Percentiles rank a stretch among this genome's conserved stretches.
These are phyloP conservation scores for Gasterosteus nipponicus DNA, from an alignment of 2,113 vertebrate species.

Conservation along the genomic window DNA sequence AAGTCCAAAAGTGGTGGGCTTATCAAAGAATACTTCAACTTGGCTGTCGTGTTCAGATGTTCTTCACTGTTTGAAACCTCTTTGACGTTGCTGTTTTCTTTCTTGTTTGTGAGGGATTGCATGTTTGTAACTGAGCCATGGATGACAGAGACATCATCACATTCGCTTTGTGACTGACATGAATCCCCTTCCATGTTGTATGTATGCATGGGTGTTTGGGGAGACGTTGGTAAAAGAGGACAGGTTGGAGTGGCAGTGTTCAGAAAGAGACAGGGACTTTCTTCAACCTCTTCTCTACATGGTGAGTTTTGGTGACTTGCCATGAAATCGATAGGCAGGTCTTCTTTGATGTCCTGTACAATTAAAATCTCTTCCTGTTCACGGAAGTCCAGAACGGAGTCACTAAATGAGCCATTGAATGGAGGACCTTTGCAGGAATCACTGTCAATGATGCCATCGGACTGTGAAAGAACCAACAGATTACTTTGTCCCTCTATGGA, in stretches of 20 bases:
- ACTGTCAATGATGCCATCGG: slow-evolving; percentile 48
- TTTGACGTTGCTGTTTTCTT: slow-evolving; percentile 36
- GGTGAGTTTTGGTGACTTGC: slow-evolving; percentile 71
- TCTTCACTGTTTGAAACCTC: slow-evolving; percentile 40
- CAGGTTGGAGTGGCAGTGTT: slow-evolving; percentile 47
- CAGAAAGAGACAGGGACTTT: slow-evolving; percentile 48
- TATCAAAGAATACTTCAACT: slow-evolving; percentile 66
- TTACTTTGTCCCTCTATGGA: slow-evolving; percentile 58
- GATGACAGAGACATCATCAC: slow-evolving; percentile 41
- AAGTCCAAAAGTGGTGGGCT: slow-evolving; percentile 67
- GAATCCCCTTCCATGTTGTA: slow-evolving; percentile 40
- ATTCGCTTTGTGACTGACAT: slow-evolving; percentile 47
- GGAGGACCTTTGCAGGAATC: slow-evolving; percentile 48
- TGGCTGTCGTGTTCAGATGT: slow-evolving; percentile 36
- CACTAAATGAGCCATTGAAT: slow-evolving; percentile 54
- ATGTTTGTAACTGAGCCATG: slow-evolving; percentile 45
- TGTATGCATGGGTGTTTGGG: slow-evolving; percentile 41
- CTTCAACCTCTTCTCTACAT: slow-evolving; percentile 62
- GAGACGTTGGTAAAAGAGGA: slow-evolving; percentile 55
- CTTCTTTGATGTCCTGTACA: slow-evolving; percentile 68
- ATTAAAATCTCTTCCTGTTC: slow-evolving; percentile 67
- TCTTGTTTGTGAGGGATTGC: slow-evolving; percentile 44
- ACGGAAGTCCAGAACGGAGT: slow-evolving; percentile 43
- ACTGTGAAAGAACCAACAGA: slow-evolving; percentile 72
- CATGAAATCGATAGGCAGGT: slow-evolving; percentile 71